Conservation (phyloP, 2,888 invertebrate genomes). For the Philonicus albiceps region DNA sequence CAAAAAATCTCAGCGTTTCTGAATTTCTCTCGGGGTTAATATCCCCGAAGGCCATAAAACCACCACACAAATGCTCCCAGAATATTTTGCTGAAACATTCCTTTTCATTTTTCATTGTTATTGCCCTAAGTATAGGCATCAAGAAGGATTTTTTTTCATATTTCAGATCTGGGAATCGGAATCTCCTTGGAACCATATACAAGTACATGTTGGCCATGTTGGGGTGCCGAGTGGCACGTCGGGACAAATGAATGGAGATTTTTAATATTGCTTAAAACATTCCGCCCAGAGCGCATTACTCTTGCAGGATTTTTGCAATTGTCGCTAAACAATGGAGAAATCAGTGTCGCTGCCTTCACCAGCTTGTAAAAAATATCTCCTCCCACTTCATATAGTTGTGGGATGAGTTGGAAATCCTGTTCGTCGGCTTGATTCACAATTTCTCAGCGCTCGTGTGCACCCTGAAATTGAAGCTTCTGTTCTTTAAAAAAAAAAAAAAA, state of each 20-base stretch:
- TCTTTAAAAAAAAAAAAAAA: neutral
- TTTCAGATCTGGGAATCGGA: neutral
- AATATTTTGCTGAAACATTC: constrained; percentile 17
- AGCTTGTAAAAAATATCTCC: neutral
- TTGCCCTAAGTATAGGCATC: constrained; percentile 19
- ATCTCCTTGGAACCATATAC: neutral
- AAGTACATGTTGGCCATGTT: neutral
- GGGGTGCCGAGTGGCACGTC: neutral
- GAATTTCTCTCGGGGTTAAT: neutral
- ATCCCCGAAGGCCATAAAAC: constrained; percentile 12
- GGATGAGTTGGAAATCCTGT: neutral
- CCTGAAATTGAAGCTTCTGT: neutral
- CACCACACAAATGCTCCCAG: neutral
- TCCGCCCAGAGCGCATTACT: constrained; percentile 2
- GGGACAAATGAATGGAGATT: constrained; percentile 27
- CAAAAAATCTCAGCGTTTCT: neutral
- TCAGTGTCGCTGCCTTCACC: constrained; percentile 5
- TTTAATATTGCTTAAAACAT: constrained; percentile 33
- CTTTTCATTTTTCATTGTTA: constrained; percentile 23
- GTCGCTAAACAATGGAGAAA: constrained; percentile 20
- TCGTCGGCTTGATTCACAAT: neutral
- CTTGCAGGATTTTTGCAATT: neutral
- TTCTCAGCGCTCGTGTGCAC: neutral
- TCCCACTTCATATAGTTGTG: neutral
- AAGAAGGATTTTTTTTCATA: constrained; percentile 9